phyloP scores from a whole-genome alignment of 2,888 invertebrate species.

The Slavum lentiscoides region DNA sequence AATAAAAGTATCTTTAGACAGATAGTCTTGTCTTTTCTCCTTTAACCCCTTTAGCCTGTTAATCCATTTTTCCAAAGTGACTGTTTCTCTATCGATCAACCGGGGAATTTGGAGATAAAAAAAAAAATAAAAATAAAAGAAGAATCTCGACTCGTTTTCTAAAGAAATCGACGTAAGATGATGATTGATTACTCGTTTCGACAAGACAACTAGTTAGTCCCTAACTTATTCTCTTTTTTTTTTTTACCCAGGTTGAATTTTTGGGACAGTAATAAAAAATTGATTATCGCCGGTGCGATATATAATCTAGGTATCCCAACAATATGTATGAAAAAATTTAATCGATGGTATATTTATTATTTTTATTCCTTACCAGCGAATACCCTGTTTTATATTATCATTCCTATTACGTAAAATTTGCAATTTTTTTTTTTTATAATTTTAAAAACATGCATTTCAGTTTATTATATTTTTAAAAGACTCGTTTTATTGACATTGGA shows the following conservation, averaged over 20 bases:
- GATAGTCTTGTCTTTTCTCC: conserved; percentile 12
- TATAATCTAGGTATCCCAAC: not conserved
- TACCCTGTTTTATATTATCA: too few species aligned
- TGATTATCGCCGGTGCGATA: not conserved
- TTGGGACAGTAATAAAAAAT: conserved; percentile 20
- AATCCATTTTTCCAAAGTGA: conserved; percentile 33
- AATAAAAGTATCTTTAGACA: conserved; percentile 12
- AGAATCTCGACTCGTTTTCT: conserved; percentile 24
- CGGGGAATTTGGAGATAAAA: conserved; percentile 3
- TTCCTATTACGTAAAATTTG: too few species aligned
- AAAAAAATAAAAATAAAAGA: not conserved
- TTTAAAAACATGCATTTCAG: too few species aligned
- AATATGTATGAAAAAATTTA: not conserved
- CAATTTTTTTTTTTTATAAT: too few species aligned
- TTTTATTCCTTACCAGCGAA: too few species aligned
- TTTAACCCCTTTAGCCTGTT: conserved; percentile 28
- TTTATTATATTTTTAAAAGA: too few species aligned
- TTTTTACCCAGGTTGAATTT: not conserved
- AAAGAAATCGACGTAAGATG: conserved; percentile 38
- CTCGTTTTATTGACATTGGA: too few species aligned
- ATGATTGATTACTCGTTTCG: conserved; percentile 40
- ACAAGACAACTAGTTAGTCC: conserved; percentile 32
- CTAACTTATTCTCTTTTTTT: conserved; percentile 25
- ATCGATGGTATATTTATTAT: too few species aligned
- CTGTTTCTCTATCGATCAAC: conserved; percentile 45